phyloP scores from a whole-genome alignment of 2,113 vertebrate species.

The Turnix velox region DNA sequence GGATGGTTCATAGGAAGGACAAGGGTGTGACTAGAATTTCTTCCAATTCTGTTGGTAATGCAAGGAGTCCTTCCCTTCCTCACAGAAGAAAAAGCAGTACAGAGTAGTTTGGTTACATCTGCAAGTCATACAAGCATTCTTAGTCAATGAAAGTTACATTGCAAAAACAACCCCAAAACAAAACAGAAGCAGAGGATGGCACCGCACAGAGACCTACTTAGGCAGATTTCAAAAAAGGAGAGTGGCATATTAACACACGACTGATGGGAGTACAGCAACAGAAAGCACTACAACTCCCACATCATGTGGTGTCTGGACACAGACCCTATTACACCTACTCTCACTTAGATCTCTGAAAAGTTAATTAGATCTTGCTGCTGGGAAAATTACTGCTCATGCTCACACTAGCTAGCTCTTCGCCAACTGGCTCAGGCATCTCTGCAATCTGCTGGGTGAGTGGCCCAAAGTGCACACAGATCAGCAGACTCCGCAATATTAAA shows the following conservation, averaged over 20 bases:
- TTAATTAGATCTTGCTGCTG: neutral
- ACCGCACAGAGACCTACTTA: neutral
- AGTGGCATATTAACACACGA: neutral
- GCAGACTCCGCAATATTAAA: neutral
- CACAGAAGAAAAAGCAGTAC: neutral
- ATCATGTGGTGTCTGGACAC: neutral
- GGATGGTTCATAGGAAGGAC: neutral
- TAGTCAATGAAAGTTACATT: neutral
- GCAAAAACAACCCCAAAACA: neutral
- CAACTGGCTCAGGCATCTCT: neutral
- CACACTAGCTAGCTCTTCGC: neutral
- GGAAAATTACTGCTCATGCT: neutral
- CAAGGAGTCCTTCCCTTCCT: neutral
- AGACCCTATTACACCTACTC: neutral
- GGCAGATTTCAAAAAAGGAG: neutral
- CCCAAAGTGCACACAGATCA: neutral
- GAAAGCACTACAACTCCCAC: neutral
- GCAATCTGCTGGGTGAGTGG: neutral
- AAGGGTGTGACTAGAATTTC: neutral
- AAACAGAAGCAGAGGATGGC: neutral
- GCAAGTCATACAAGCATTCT: rapidly evolving
- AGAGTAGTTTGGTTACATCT: neutral
- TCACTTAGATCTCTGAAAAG: neutral
- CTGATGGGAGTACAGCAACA: neutral
- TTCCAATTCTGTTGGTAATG: neutral